Evolutionary conservation across 2,113 vertebrate species (phyloP).

Genomic region (Neolamprologus hecqui): DNA sequence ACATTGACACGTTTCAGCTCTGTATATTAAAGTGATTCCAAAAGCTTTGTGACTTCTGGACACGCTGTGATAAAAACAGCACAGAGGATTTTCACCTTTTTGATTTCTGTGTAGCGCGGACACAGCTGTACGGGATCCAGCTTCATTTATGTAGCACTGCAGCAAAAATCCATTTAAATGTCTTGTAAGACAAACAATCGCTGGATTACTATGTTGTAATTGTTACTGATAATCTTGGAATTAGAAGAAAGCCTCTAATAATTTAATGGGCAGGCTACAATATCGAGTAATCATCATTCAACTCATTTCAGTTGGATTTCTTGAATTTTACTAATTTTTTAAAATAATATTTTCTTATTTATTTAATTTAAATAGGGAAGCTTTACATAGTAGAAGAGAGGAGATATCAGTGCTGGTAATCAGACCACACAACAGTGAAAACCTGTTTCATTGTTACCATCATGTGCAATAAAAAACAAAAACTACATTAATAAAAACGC

Average conservation of each 20-base stretch:
- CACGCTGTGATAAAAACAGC: not conserved
- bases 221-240: not conserved
- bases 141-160: not conserved
- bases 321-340: not conserved
- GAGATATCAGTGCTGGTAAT: not conserved
- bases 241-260: not conserved
- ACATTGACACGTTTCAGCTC: not conserved
- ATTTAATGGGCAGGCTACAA: not conserved
- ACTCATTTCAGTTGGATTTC: not conserved
- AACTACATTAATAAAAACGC: accelerated
- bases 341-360: not conserved
- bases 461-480: not conserved
- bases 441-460: not conserved
- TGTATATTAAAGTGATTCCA: not conserved
- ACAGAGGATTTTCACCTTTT: not conserved
- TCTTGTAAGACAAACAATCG: not conserved
- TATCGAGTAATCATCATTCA: not conserved
- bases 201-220: accelerated
- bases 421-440: not conserved
- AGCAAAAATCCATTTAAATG: not conserved
- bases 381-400: not conserved
- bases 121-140: not conserved
- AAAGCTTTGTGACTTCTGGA: not conserved
- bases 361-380: not conserved
- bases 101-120: not conserved